Conservation (phyloP, 1,140 invertebrate species). For the Cherax destructor region DNA sequence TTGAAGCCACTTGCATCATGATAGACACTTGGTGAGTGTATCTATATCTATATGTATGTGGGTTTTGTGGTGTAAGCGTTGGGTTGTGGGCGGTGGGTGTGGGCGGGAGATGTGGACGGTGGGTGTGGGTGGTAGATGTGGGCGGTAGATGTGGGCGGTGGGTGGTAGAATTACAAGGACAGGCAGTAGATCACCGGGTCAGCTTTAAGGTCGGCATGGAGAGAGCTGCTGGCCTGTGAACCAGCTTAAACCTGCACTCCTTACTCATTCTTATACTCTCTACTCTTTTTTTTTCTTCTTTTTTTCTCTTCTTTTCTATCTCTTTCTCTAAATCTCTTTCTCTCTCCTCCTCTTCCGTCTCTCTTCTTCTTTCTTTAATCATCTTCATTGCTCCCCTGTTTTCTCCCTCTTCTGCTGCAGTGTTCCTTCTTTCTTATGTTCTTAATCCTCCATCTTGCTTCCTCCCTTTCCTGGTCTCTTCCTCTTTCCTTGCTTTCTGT, state of each 20-base stretch:
- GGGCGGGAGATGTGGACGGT: not conserved
- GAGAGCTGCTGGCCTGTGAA: not conserved
- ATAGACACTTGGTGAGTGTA: too few relatives aligned
- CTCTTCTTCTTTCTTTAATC: not conserved
- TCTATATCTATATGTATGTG: too few relatives aligned
- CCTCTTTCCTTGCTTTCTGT: not conserved
- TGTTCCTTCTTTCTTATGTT: not conserved
- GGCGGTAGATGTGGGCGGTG: not conserved
- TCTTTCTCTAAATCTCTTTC: too few relatives aligned
- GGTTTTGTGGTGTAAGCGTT: too few relatives aligned
- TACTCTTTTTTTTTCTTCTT: not conserved
- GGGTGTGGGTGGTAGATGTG: not conserved
- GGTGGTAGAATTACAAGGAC: not conserved
- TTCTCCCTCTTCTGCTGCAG: not conserved
- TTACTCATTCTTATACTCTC: too few relatives aligned
- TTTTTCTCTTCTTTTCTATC: not conserved
- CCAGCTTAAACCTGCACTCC: slow-evolving; percentile 29
- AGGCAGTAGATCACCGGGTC: slow-evolving; percentile 16
- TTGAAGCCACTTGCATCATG: too few relatives aligned
- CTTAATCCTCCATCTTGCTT: not conserved
- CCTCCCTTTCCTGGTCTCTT: not conserved
- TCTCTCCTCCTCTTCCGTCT: not conserved
- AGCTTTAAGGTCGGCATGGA: slow-evolving; percentile 19
- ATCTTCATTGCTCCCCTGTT: not conserved
- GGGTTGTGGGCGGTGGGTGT: not conserved